Evolutionary conservation across 2,888 invertebrate genomes (phyloP).

Genomic region (Rhorus exstirpatorius): DNA sequence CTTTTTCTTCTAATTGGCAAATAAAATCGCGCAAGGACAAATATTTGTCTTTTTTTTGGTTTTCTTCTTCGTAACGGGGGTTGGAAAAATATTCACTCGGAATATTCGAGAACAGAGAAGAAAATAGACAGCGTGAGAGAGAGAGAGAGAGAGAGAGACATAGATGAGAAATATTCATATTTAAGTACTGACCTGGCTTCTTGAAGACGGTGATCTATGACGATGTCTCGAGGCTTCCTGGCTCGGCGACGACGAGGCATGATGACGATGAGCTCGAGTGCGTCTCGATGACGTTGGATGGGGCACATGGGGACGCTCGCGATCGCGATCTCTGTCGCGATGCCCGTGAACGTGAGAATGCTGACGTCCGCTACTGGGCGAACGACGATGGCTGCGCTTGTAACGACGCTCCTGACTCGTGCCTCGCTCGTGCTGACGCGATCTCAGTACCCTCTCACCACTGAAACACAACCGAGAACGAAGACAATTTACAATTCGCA

Average conservation of each 20-base stretch:
- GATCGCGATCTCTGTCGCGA: constrained; percentile 79
- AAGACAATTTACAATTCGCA: constrained; percentile 55
- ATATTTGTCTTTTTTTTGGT: no score
- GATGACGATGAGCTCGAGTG: constrained; percentile 80
- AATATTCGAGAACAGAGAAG: constrained; percentile 9
- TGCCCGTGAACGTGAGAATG: constrained; percentile 87
- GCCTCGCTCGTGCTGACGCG: constrained; percentile 90
- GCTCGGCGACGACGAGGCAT: constrained; percentile 80
- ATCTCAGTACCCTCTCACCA: constrained; percentile 88
- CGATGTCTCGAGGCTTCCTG: constrained; percentile 80
- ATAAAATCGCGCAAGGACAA: no score
- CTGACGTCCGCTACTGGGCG: constrained; percentile 92
- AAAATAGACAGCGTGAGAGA: constrained; percentile 1
- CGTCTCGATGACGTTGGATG: constrained; percentile 80
- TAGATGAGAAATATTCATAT: constrained; percentile 39
- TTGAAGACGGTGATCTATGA: constrained; percentile 82
- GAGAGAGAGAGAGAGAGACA: constrained; percentile 33
- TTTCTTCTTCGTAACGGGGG: background rate
- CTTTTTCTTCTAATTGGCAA: no score
- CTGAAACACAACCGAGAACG: constrained; percentile 82
- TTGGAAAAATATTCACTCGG: constrained; percentile 28
- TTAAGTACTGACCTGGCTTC: constrained; percentile 84
- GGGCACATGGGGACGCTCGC: constrained; percentile 76
- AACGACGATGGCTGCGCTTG: constrained; percentile 94
- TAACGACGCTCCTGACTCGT: constrained; percentile 93